Evolutionary conservation across 2,888 invertebrate genomes (phyloP).

Genomic region (Notodonta dromedarius): DNA sequence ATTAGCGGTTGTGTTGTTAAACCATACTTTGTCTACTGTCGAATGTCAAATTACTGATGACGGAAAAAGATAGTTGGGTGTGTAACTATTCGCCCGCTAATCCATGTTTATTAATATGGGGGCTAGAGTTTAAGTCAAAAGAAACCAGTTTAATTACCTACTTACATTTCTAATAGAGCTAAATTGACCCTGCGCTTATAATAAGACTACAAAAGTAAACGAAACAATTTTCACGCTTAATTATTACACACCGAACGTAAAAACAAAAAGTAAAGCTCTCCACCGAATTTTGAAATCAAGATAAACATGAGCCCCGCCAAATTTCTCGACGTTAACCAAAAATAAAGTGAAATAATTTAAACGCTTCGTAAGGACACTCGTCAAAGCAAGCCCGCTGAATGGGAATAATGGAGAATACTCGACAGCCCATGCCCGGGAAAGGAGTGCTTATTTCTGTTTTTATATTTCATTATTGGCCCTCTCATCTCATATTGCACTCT

Average conservation of each 20-base stretch:
- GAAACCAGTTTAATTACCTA: too few relatives aligned
- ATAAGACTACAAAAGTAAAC: not conserved
- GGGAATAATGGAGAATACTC: slow-evolving; percentile 77
- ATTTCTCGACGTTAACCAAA: slow-evolving; percentile 26
- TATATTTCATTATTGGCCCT: slow-evolving; percentile 83
- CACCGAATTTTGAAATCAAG: not conserved
- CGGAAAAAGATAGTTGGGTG: too few relatives aligned
- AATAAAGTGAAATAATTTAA: slow-evolving; percentile 67
- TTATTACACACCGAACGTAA: not conserved
- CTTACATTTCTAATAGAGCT: too few relatives aligned
- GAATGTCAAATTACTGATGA: too few relatives aligned
- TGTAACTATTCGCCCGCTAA: too few relatives aligned
- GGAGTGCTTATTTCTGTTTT: slow-evolving; percentile 80
- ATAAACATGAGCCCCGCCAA: not conserved
- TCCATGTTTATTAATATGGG: not conserved
- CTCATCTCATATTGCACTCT: slow-evolving; percentile 82
- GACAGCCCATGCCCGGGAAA: slow-evolving; percentile 66
- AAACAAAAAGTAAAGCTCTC: not conserved
- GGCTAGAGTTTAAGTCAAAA: not conserved
- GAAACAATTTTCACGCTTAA: not conserved
- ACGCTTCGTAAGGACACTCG: slow-evolving; percentile 71
- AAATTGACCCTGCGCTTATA: not conserved
- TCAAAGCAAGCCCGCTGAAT: slow-evolving; percentile 75
- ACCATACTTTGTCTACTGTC: too few relatives aligned
- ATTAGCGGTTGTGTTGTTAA: too few relatives aligned